These are phyloP conservation scores for Pygoscelis adeliae DNA, from an alignment of 2,113 vertebrate genomes.

Conservation along the genomic window DNA sequence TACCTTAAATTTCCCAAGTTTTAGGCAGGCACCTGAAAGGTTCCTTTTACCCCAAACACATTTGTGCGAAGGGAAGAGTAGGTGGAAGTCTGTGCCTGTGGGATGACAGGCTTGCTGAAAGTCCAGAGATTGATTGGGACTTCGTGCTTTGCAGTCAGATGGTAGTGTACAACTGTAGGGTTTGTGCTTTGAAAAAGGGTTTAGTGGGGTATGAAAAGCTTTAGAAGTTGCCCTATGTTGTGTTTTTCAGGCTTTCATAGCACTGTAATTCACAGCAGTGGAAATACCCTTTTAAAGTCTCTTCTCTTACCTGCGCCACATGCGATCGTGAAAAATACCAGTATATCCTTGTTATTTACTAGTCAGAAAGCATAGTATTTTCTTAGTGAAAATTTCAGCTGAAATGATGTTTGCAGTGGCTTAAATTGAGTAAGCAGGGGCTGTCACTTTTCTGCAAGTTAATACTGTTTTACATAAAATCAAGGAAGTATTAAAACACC, in stretches of 20 bases:
- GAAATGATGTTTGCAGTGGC: background rate
- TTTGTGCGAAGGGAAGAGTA: background rate
- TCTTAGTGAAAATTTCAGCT: background rate
- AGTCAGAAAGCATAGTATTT: background rate
- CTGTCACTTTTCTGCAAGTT: background rate
- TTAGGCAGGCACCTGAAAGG: background rate
- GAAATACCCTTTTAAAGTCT: background rate
- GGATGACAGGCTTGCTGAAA: background rate
- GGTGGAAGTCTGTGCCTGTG: background rate
- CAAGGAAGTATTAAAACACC: background rate
- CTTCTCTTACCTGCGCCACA: accelerated
- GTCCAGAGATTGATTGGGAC: accelerated
- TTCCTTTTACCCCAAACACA: accelerated
- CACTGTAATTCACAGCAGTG: background rate
- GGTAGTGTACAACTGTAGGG: background rate
- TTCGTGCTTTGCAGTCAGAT: background rate
- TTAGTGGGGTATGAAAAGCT: background rate
- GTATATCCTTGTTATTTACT: background rate
- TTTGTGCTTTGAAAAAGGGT: background rate
- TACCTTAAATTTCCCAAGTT: background rate
- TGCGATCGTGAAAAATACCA: background rate
- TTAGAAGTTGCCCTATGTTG: background rate
- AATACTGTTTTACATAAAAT: background rate
- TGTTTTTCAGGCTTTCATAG: background rate
- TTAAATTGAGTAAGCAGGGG: background rate